phyloP scores from a whole-genome alignment of 1,140 invertebrate species.

The Eriocheir sinensis region DNA sequence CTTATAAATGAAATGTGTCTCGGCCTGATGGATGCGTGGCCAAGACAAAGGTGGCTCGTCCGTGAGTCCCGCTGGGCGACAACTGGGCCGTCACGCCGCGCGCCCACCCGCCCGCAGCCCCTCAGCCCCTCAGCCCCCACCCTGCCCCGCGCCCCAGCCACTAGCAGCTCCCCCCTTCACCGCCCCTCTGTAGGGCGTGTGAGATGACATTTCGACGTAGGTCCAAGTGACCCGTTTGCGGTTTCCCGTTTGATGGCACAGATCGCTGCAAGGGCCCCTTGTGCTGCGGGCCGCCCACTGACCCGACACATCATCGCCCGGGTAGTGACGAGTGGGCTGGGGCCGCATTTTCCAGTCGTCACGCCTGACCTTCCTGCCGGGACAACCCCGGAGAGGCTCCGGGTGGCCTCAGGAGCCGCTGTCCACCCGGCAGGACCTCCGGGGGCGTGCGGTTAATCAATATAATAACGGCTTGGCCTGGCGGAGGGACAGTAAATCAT shows the following conservation, averaged over 20 bases:
- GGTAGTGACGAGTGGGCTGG: neutral
- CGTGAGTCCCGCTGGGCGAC: conserved; percentile 75
- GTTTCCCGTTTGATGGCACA: neutral
- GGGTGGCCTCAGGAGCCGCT: conserved; percentile 33
- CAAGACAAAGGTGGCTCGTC: conserved; percentile 69
- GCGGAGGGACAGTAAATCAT: conserved; percentile 41
- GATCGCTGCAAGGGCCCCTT: neutral
- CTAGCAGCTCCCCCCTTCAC: neutral
- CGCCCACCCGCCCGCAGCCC: conserved; percentile 32
- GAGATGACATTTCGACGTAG: neutral
- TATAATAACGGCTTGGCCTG: conserved; percentile 42
- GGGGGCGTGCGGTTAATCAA: conserved; percentile 50
- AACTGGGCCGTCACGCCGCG: conserved; percentile 63
- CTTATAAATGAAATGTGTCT: conserved; percentile 76
- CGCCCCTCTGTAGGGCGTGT: neutral
- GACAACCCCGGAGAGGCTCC: neutral
- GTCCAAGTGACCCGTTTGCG: neutral
- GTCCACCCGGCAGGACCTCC: neutral
- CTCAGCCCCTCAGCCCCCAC: neutral
- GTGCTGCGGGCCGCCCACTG: neutral
- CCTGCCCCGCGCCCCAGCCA: neutral
- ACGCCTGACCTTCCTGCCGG: neutral
- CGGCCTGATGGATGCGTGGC: conserved; percentile 68
- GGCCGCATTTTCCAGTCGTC: conserved; percentile 33
- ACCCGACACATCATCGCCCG: conserved; percentile 34